phyloP scores from a whole-genome alignment of 2,797 vertebrate genomes.

The Sebastes oblongus region DNA sequence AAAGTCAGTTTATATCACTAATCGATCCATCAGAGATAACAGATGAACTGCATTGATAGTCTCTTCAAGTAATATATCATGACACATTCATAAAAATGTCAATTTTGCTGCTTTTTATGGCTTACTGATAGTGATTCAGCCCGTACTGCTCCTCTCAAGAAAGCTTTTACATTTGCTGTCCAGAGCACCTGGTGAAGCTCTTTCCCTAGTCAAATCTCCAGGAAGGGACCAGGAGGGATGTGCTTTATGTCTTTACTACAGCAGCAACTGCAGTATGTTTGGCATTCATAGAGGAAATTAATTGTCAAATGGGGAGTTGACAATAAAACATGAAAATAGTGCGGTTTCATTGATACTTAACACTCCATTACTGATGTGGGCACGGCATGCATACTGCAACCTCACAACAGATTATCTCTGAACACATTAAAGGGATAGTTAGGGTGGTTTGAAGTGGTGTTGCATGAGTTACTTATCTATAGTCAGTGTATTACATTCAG shows the following conservation, averaged over 20 bases:
- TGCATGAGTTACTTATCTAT: no score
- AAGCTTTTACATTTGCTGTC: not conserved
- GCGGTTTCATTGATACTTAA: not conserved
- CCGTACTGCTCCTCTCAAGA: not conserved
- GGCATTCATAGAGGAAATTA: not conserved
- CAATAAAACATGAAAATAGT: not conserved
- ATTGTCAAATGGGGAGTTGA: not conserved
- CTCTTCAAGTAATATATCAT: not conserved
- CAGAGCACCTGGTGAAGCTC: not conserved
- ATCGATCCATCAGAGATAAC: not conserved
- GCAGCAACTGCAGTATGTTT: not conserved
- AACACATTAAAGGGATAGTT: not conserved
- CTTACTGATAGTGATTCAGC: not conserved
- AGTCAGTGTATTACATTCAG: no score
- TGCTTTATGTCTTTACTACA: not conserved
- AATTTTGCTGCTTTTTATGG: not conserved
- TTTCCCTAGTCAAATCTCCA: not conserved
- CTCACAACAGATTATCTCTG: slow-evolving; percentile 1
- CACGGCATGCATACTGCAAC: not conserved
- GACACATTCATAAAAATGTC: not conserved
- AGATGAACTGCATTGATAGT: not conserved
- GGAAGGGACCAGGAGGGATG: not conserved
- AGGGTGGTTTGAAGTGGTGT: no score
- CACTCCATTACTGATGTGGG: not conserved
- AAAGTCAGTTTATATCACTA: not conserved